Evolutionary conservation across 1,140 invertebrate species (phyloP).

Genomic region (Macrotrachela quadricornifera): DNA sequence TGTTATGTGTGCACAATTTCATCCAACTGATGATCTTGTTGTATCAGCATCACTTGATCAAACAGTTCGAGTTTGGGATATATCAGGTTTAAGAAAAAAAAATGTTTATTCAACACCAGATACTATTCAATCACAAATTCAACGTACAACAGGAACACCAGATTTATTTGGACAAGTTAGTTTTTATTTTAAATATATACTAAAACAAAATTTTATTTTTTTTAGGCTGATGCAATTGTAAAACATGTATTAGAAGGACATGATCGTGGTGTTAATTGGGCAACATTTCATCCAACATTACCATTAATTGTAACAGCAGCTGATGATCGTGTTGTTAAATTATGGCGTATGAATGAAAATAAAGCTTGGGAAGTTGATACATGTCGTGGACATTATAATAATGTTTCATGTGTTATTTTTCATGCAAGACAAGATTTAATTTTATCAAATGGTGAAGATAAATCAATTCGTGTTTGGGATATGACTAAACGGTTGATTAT

Average conservation of each 20-base stretch:
- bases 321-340: constrained; percentile 85
- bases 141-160: constrained; percentile 50
- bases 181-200: too few relatives aligned
- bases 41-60: constrained; percentile 93
- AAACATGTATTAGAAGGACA: constrained; percentile 85
- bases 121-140: constrained; percentile 16
- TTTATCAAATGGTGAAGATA: constrained; percentile 90
- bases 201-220: too few relatives aligned
- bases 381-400: constrained; percentile 94
- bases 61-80: constrained; percentile 95
- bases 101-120: constrained; percentile 71
- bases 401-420: constrained; percentile 90
- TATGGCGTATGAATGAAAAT: constrained; percentile 86
- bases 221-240: constrained; percentile 88
- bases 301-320: constrained; percentile 88
- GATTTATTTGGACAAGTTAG: constrained; percentile 89
- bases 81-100: constrained; percentile 83
- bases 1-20: constrained; percentile 98
- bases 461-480: constrained; percentile 93
- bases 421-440: constrained; percentile 91
- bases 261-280: constrained; percentile 79
- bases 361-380: constrained; percentile 97
- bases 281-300: constrained; percentile 74
- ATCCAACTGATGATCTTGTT: constrained; percentile 81
- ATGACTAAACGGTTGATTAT: constrained; percentile 53